Evolutionary conservation across 2,888 invertebrate genomes (phyloP), one percentile per base, ranked within the genome.

Genomic region (Dicranocentrus wangi): DNA sequence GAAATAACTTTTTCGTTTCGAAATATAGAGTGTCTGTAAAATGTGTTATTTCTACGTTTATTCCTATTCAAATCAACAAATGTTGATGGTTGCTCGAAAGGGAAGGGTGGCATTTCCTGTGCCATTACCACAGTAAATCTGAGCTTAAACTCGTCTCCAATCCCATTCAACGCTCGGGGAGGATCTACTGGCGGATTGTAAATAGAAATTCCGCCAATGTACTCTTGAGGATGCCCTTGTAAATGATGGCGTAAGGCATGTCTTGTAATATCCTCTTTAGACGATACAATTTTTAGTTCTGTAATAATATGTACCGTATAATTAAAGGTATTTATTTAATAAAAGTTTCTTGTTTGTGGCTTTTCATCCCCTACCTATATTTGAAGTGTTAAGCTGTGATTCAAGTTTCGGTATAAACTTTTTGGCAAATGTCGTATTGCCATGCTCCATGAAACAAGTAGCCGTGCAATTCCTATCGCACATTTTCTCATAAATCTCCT

Each of bases 131-230:
- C 63, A 1, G 66, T 77, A 10, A 71, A 65, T 17, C n/a, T 39
- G 1, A 81, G 55, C 15, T 81, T 17, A 17, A 71, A 71, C n/a
- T 61, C 19, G 28, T 43, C n/a, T 1, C 60, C 60, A 10, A 71
- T n/a, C 1, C 32, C 42, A 25, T 0, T 21, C 13, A 10, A 32
- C 21, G 47, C 13, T 13, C 19, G 17, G 5, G 23, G n/a, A 8
- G 28, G 2, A 27, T 51, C 63, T 1, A 17, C 28, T 13, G n/a
- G 10, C 2, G 61, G 63, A 19, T 72, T 72, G 1, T 72, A 1
- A 0, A 72, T 51, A 51, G 61, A 28, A 1, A 82, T 69, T 23
- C 78, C 78, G n/a, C 68, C 78, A 25, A 78, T 42, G 27, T 63
- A 82, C 21, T 42, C 25, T 0, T 51, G 19, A 7, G 25, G 10